Percentiles rank a stretch among this genome's conserved stretches.
Evolutionary conservation across 2,113 vertebrate species (phyloP).

Genomic region (Peromyscus maniculatus): DNA sequence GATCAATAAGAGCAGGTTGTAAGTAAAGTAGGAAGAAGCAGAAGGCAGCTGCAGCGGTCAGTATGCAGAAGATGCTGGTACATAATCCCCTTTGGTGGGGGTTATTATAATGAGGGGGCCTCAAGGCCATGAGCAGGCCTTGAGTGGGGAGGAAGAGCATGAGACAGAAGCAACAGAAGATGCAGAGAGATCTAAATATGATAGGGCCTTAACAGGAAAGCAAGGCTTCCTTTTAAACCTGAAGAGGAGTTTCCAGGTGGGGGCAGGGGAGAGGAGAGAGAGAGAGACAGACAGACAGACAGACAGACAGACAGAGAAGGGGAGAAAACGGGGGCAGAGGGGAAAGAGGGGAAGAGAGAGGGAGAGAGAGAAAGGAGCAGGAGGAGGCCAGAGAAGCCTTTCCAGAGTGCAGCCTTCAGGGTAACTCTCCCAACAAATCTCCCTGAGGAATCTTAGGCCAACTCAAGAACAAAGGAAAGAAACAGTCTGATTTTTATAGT

Average conservation of each 20-base stretch:
- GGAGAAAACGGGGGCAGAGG: fast-evolving
- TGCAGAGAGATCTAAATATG: not conserved
- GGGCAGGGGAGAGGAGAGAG: not conserved
- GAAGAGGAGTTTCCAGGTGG: not conserved
- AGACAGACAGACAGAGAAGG: too few species aligned
- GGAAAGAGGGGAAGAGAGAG: not conserved
- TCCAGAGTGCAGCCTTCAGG: not conserved
- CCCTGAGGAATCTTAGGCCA: not conserved
- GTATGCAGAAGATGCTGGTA: not conserved
- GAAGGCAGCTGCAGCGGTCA: not conserved
- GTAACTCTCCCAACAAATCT: not conserved
- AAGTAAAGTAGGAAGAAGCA: not conserved
- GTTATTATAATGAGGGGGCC: not conserved
- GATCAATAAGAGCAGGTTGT: not conserved
- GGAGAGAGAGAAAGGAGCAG: not conserved
- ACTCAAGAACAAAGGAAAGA: not conserved
- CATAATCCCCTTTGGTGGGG: not conserved
- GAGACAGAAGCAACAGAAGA: not conserved
- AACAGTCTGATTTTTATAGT: too few species aligned
- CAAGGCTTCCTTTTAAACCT: not conserved
- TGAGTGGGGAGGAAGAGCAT: not conserved
- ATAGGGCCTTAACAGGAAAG: not conserved
- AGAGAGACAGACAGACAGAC: too few species aligned
- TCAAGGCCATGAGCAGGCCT: not conserved
- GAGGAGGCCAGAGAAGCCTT: not conserved